Percentiles rank a stretch among this genome's conserved stretches.
Conservation (phyloP, 2,797 vertebrate species). For the Paramormyrops hopkinsi region DNA sequence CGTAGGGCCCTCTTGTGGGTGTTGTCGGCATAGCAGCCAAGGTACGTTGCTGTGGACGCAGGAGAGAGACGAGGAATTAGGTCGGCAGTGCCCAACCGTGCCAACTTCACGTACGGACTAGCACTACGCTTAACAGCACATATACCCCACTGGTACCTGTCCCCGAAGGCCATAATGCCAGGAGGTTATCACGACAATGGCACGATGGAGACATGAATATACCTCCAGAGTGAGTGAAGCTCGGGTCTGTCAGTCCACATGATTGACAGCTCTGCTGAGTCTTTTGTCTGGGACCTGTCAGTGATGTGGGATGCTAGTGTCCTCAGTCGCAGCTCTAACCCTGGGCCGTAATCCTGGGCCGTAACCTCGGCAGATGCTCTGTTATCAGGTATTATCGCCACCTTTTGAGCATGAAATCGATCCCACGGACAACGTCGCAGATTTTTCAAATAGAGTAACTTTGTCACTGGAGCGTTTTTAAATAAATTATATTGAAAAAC, state of each 20-base stretch:
- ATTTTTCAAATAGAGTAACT: neutral
- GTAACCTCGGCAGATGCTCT: neutral
- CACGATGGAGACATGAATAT: neutral
- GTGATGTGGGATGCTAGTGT: neutral
- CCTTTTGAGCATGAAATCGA: conserved; percentile 5
- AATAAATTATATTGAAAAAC: conserved; percentile 13
- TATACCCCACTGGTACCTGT: neutral
- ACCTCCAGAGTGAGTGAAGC: neutral
- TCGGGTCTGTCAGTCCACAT: neutral
- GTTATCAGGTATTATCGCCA: neutral
- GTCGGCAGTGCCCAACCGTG: neutral
- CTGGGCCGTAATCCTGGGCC: neutral
- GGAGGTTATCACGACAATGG: neutral
- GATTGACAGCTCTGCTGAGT: neutral
- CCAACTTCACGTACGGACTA: neutral
- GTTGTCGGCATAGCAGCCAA: conserved; percentile 68
- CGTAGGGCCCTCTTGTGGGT: conserved; percentile 62
- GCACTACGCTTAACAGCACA: neutral
- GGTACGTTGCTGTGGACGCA: conserved; percentile 58
- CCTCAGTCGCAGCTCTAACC: neutral
- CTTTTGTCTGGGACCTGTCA: neutral
- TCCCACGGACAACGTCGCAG: neutral
- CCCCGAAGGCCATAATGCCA: neutral
- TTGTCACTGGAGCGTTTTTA: neutral
- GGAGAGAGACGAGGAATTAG: neutral